These are phyloP conservation scores for Chaetophractus vellerosus DNA, from an alignment of 2,797 vertebrate species.

Conservation along the genomic window DNA sequence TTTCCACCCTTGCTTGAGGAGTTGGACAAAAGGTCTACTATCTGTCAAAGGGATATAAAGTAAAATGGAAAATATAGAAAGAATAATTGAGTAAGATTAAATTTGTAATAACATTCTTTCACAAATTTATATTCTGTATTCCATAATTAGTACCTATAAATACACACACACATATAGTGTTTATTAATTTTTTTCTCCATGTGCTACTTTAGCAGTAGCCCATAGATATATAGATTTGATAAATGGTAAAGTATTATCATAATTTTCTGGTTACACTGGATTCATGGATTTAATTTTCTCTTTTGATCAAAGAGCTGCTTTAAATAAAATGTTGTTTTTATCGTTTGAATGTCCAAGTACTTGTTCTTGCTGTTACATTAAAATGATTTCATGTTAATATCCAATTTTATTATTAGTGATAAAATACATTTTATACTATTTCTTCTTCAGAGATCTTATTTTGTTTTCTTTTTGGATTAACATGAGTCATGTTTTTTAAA, in stretches of 20 bases:
- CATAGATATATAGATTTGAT: background rate
- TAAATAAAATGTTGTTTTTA: background rate
- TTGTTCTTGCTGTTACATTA: background rate
- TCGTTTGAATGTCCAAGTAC: background rate
- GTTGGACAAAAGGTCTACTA: background rate
- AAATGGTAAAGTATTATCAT: background rate
- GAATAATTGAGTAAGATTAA: background rate
- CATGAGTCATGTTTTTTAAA: background rate
- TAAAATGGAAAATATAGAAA: background rate
- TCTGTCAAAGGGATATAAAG: background rate
- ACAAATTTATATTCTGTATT: background rate
- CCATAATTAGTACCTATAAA: background rate
- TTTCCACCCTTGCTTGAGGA: background rate
- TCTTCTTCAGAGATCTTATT: background rate
- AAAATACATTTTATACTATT: background rate
- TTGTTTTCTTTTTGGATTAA: background rate
- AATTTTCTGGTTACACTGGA: background rate
- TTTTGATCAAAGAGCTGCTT: background rate
- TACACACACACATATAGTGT: background rate
- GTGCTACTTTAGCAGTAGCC: background rate
- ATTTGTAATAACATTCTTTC: background rate
- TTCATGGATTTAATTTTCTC: background rate
- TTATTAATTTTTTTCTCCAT: background rate
- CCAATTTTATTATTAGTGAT: background rate
- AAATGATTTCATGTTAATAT: slow-evolving; percentile 23